A percentile compares a stretch with the other conserved stretches of the same genome.
Evolutionary conservation across 2,797 vertebrate genomes (phyloP).

Genomic region (Vespertilio murinus): DNA sequence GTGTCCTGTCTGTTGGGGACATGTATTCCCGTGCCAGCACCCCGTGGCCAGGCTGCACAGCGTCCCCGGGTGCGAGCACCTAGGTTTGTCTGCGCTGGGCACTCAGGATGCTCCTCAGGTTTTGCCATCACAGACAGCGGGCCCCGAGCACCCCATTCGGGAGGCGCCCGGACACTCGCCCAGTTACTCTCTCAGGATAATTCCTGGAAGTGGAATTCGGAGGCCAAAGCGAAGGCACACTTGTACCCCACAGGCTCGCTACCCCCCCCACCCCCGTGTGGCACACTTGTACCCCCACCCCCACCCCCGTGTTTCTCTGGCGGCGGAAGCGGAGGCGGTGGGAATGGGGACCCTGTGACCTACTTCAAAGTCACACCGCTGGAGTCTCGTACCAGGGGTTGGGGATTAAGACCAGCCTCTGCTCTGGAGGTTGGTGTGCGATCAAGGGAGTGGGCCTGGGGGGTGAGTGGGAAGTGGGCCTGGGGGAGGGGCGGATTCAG

Average conservation of each 20-base stretch:
- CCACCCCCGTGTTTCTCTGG: not conserved
- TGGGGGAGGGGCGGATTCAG: not conserved
- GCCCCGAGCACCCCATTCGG: not conserved
- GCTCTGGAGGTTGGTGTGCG: not conserved
- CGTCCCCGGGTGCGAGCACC: not conserved
- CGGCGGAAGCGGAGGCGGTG: too few species aligned
- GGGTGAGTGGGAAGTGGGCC: not conserved
- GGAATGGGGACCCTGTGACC: not conserved
- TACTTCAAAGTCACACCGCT: not conserved
- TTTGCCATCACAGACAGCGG: not conserved
- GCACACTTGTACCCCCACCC: too few species aligned
- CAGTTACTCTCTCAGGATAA: not conserved
- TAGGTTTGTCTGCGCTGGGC: not conserved
- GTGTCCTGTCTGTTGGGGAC: not conserved
- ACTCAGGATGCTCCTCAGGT: not conserved
- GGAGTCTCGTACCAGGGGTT: not conserved
- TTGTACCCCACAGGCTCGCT: not conserved
- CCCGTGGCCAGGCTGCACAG: not conserved
- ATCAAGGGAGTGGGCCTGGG: fast-evolving
- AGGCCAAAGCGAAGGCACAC: not conserved
- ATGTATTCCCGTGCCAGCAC: not conserved
- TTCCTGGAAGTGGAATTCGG: not conserved
- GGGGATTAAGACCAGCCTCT: not conserved
- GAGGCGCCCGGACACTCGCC: not conserved
- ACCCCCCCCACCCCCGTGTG: too few species aligned